Conservation (phyloP, 2,797 vertebrate species). For the Gymnodraco acuticeps region DNA sequence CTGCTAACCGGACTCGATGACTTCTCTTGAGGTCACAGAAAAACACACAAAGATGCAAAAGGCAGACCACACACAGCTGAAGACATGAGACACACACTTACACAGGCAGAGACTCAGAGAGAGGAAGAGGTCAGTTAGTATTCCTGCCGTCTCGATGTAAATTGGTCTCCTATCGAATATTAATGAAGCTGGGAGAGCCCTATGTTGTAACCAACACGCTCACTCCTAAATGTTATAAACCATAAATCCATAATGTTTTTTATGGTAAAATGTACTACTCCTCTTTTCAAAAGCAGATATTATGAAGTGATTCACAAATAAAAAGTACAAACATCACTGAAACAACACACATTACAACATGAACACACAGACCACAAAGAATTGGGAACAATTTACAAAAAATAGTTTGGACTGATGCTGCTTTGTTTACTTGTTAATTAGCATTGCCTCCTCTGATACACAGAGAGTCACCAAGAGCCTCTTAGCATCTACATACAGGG, state of each 20-base stretch:
- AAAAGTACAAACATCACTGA: not conserved
- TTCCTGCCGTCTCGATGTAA: slow-evolving; percentile 60
- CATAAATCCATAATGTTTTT: not conserved
- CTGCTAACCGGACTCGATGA: slow-evolving; percentile 61
- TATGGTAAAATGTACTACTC: not conserved
- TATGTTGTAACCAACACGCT: slow-evolving; percentile 49
- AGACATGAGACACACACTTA: not conserved
- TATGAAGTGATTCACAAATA: not conserved
- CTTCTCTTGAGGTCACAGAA: slow-evolving; percentile 61
- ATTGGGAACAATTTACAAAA: not conserved
- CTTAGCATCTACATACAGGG: too few species aligned
- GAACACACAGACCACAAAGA: not conserved
- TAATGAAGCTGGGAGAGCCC: slow-evolving; percentile 67
- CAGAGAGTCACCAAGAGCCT: not conserved
- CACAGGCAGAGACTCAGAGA: slow-evolving; percentile 4
- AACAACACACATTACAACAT: not conserved
- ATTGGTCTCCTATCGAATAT: slow-evolving; percentile 60
- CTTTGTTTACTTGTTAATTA: too few species aligned
- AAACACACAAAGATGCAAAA: slow-evolving; percentile 16
- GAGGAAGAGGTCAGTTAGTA: slow-evolving; percentile 43
- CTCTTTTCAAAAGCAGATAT: not conserved
- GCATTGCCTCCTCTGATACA: not conserved
- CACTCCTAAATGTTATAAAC: too few species aligned
- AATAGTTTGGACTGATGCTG: not conserved
- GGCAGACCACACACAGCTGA: not conserved